Base-by-base conservation (phyloP, 1,140 invertebrate species). In the Brachionus manjavacas region DNA sequence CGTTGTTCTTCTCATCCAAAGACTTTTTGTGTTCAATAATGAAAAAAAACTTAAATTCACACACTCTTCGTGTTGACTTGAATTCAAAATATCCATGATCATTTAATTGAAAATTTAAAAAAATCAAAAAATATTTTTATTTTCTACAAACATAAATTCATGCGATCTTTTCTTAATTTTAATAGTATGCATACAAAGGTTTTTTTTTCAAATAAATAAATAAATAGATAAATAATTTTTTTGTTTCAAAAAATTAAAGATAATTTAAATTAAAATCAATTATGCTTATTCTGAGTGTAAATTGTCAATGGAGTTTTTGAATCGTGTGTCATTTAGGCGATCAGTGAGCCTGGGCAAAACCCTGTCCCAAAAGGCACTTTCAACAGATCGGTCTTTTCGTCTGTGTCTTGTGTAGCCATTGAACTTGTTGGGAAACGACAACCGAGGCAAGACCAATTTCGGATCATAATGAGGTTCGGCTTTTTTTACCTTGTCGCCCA, bases 311-410 rank as follows among this genome's bases (percentile, higher is more conserved):
- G 31, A 41, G 8, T 2, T 20, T 7, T 35, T 41, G 31, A 72
- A 72, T 28, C 31, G 1, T 68, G 20, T 35, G 68, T 39, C 68
- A n/a, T 43, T 39, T 14, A 72, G 16, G 4, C 68, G 28, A 39
- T 72, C 68, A 28, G 2, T 39, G 8, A 80, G 46, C 43, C 52
- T 81, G 14, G 79, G 52, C 31, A 81, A 43, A n/a, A 64, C 79
- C 16, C 79, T 9, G 31, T 81, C 79, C 79, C 79, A 81, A 68
- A 64, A 81, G 25, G 79, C 79, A 9, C 79, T 81, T 35, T 81
- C 35, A 81, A 81, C 31, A 41, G 79, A 81, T 8, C 79, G 20
- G 43, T 81, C 79, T 23, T 23, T 41, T 35, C 52, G 31, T 39
- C 52, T 41, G 60, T 64, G n/a, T 64, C 79, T 60, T 11, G 79